Conservation (phyloP, 2,888 invertebrate genomes). For the Euplagia quadripunctaria region DNA sequence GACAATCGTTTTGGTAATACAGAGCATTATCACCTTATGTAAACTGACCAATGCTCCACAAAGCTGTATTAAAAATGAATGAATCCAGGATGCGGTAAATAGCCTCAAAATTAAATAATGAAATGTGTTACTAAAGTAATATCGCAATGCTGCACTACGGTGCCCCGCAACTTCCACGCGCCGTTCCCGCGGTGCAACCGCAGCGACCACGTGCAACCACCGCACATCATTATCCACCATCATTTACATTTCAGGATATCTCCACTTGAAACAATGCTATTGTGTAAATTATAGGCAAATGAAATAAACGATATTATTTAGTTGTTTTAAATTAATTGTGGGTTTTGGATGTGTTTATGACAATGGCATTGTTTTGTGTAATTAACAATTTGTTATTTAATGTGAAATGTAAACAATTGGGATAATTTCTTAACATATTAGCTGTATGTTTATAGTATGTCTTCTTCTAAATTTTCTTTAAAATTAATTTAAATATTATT, state of each 20-base stretch:
- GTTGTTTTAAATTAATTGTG: slow-evolving; percentile 22
- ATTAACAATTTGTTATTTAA: not conserved
- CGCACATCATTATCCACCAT: slow-evolving; percentile 35
- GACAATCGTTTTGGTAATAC: no score
- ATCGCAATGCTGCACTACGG: slow-evolving; percentile 16
- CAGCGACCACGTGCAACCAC: slow-evolving; percentile 21
- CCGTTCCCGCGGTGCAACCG: slow-evolving; percentile 25
- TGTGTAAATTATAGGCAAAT: slow-evolving; percentile 22
- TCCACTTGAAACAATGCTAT: slow-evolving; percentile 35
- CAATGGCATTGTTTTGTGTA: not conserved
- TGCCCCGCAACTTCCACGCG: slow-evolving; percentile 30
- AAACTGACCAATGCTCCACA: no score
- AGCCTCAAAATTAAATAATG: slow-evolving; percentile 22
- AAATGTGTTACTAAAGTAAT: slow-evolving; percentile 12
- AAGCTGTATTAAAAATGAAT: slow-evolving; percentile 10
- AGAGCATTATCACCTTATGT: not conserved
- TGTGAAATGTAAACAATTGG: not conserved
- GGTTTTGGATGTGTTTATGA: not conserved
- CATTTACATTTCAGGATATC: slow-evolving; percentile 37
- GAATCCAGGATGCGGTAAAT: slow-evolving; percentile 12
- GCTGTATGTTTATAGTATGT: not conserved
- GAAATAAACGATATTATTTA: slow-evolving; percentile 31
- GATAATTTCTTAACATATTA: not conserved
- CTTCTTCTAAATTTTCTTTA: not conserved
- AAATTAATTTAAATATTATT: no score